A percentile compares a stretch with the other conserved stretches of the same genome.
These are phyloP conservation scores for Macquaria ambigua DNA, from an alignment of 2,113 vertebrate species.

Conservation along the genomic window DNA sequence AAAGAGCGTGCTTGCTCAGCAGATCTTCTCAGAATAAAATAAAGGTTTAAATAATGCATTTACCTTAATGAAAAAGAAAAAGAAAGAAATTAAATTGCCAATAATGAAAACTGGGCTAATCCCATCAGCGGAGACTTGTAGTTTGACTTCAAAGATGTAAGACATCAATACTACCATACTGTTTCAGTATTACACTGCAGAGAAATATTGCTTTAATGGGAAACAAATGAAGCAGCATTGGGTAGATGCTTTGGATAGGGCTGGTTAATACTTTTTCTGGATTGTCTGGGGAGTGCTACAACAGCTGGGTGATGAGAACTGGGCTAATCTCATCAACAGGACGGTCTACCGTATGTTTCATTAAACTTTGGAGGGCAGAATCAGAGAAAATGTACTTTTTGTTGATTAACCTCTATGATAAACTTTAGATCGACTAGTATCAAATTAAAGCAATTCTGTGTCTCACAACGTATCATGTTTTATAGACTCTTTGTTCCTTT, in stretches of 20 bases:
- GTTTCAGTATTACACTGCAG: conserved; percentile 31
- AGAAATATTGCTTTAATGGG: conserved; percentile 43
- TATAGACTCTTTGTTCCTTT: neutral
- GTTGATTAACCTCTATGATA: conserved; percentile 30
- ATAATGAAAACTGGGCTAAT: conserved; percentile 57
- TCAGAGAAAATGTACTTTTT: neutral
- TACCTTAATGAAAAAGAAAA: conserved; percentile 56
- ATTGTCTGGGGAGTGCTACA: conserved; percentile 29
- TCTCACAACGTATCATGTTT: neutral
- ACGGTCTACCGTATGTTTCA: neutral
- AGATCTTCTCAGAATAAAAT: conserved; percentile 40
- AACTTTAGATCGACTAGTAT: neutral
- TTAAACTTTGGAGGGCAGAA: conserved; percentile 12
- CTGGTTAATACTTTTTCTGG: conserved; percentile 21
- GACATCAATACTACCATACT: conserved; percentile 44
- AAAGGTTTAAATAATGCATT: conserved; percentile 59
- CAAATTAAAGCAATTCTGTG: neutral
- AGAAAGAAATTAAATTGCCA: conserved; percentile 48
- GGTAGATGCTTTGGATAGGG: conserved; percentile 14
- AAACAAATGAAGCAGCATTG: conserved; percentile 54
- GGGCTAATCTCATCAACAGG: conserved; percentile 21
- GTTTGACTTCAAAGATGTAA: conserved; percentile 54
- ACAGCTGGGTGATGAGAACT: conserved; percentile 52
- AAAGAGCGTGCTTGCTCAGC: conserved; percentile 40
- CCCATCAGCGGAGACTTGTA: conserved; percentile 27